phyloP scores from a whole-genome alignment of 2,113 vertebrate genomes.

The Galbula dea region DNA sequence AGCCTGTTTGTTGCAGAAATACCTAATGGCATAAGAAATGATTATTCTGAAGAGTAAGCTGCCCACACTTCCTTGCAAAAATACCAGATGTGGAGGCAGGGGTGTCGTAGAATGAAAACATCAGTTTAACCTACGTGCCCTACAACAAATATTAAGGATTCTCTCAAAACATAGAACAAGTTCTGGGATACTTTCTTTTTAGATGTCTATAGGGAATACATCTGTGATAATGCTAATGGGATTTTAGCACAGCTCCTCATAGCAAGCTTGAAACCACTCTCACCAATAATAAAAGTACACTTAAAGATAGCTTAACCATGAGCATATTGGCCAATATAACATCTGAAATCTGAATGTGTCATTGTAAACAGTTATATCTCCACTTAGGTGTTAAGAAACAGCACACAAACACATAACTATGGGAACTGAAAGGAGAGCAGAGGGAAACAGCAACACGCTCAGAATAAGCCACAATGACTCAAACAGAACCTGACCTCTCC shows the following conservation, averaged over 20 bases:
- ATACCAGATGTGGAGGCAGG: neutral
- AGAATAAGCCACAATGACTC: neutral
- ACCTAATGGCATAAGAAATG: neutral
- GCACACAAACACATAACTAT: neutral
- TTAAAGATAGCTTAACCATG: neutral
- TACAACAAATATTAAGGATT: neutral
- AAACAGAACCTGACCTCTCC: neutral
- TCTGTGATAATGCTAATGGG: neutral
- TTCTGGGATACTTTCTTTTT: neutral
- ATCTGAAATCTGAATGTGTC: slow-evolving; percentile 30
- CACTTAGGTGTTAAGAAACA: neutral
- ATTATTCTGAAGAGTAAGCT: neutral
- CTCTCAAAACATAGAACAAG: neutral
- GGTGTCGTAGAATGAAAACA: neutral
- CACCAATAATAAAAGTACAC: neutral
- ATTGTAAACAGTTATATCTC: slow-evolving; percentile 18
- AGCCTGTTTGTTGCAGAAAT: neutral
- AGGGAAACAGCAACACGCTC: neutral
- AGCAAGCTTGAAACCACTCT: neutral
- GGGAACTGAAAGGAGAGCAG: neutral
- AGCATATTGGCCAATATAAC: slow-evolving; percentile 11
- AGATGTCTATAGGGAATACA: neutral
- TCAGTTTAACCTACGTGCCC: neutral
- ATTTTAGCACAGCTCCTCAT: neutral
- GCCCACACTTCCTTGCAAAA: neutral